Percentiles rank a stretch among this genome's conserved stretches.
phyloP scores from a whole-genome alignment of 53 echinoderm and acorn worm species.

The Paracentrotus lividus region DNA sequence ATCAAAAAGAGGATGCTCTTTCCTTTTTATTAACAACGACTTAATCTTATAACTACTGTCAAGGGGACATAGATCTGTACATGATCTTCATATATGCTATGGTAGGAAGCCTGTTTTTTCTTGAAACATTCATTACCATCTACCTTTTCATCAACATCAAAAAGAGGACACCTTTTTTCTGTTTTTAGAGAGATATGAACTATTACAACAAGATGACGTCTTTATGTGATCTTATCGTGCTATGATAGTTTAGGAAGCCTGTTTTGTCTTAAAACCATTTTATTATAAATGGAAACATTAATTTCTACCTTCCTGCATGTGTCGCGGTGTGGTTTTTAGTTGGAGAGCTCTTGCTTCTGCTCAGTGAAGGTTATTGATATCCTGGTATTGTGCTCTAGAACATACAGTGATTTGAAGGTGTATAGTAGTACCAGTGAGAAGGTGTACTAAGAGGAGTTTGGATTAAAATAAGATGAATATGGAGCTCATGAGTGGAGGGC shows the following conservation, averaged over 20 bases:
- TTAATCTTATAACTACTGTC: too few species aligned
- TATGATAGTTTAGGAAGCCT: neutral
- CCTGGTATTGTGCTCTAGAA: neutral
- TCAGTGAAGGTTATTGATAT: neutral
- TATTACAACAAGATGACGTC: neutral
- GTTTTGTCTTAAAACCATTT: constrained; percentile 28
- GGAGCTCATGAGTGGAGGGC: constrained; percentile 14
- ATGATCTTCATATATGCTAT: too few species aligned
- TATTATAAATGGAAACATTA: constrained; percentile 41
- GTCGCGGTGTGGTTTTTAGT: neutral
- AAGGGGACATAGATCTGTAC: too few species aligned
- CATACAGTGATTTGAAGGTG: neutral
- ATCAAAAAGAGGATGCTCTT: too few species aligned
- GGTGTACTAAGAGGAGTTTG: neutral
- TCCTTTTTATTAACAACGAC: too few species aligned
- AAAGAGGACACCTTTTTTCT: too few species aligned
- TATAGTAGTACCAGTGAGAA: neutral
- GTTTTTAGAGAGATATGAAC: too few species aligned
- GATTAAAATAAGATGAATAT: neutral
- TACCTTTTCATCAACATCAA: too few species aligned
- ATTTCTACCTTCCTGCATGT: constrained; percentile 9
- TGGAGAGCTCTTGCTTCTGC: neutral
- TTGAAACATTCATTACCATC: too few species aligned
- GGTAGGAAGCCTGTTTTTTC: too few species aligned
- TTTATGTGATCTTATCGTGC: neutral